Base-by-base conservation (phyloP, 2,113 vertebrate species). In the Heloderma charlesbogerti region DNA sequence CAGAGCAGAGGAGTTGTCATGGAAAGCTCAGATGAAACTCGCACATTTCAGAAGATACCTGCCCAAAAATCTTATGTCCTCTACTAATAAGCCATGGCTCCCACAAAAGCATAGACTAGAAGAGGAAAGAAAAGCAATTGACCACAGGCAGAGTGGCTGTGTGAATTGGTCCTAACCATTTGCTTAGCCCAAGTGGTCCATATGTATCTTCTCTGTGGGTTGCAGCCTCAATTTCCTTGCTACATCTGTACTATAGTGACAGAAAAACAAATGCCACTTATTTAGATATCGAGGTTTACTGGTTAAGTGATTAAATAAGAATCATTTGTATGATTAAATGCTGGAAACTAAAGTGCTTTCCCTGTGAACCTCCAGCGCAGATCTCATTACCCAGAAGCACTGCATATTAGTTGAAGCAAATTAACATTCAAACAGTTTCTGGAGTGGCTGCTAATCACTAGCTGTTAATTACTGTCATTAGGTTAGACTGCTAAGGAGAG, bases 381-480 rank as follows among this genome's bases (percentile, higher is more conserved):
- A 96, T 97, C 95, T 98, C 97, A 97, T 97, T 96, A 98, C 97
- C 96, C 96, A 96, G 95, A 98, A 96, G 94, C 94, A 93, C 96
- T 95, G 94, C 95, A 95, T 96, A 97, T 98, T 98, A 98, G 97
- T 97, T 93, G 97, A 98, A 98, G 98, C 97, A 98, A 99, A 99
- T 98, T 97, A 98, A 98, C 97, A 98, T 98, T 98, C 97, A 96
- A 98, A 97, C 95, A 95, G 97, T 98, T 98, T 98, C 98, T 98
- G 97, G 97, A 98, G 97, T 97, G 97, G 96, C 96, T 98, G 97
- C 97, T 98, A 98, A 98, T 98, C 98, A 97, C 97, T 97, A 96
- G 97, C 97, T 99, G 98, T 98, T 99, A 99, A 99, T 99, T 98
- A 98, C 98, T 97, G 98, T 98, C 98, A 98, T 99, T 99, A 99